Percentiles rank a stretch among this genome's conserved stretches.
phyloP scores from a whole-genome alignment of 2,888 invertebrate species.

The Agrilus mali region DNA sequence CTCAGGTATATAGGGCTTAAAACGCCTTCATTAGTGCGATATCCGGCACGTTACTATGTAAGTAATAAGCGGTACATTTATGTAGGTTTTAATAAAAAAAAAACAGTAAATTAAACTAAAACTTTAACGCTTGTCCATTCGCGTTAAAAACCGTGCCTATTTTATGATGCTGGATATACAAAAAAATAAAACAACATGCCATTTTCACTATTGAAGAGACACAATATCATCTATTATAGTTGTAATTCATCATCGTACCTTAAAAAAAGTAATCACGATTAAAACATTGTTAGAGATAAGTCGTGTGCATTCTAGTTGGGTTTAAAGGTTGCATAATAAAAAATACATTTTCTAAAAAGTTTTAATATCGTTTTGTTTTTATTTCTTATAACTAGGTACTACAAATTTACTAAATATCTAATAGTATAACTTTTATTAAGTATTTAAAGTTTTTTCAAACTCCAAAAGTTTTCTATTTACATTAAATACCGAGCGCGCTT shows the following conservation, averaged over 20 bases:
- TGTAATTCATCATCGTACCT: slow-evolving; percentile 7
- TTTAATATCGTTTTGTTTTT: neutral
- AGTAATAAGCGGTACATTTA: too few species aligned
- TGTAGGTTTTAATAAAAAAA: too few species aligned
- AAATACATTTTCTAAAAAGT: slow-evolving; percentile 15
- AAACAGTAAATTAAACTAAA: too few species aligned
- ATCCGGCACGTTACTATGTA: too few species aligned
- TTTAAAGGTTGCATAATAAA: slow-evolving; percentile 26
- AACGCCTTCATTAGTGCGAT: too few species aligned
- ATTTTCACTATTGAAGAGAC: slow-evolving; percentile 6
- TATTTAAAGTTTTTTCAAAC: slow-evolving; percentile 5
- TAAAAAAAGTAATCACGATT: slow-evolving; percentile 3
- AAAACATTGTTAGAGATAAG: slow-evolving; percentile 19
- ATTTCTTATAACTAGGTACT: too few species aligned
- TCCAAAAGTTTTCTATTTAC: slow-evolving; percentile 30
- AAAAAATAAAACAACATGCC: slow-evolving; percentile 2
- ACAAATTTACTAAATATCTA: too few species aligned
- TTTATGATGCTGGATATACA: slow-evolving; percentile 7
- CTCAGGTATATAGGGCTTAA: too few species aligned
- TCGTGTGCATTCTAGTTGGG: slow-evolving; percentile 25
- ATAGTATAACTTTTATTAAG: neutral
- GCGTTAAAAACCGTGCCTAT: slow-evolving; percentile 10
- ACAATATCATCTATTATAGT: slow-evolving; percentile 7
- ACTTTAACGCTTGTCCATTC: too few species aligned
- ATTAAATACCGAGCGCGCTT: slow-evolving; percentile 40